Evolutionary conservation across 2,888 invertebrate genomes (phyloP).

Genomic region (Noctua pronuba): DNA sequence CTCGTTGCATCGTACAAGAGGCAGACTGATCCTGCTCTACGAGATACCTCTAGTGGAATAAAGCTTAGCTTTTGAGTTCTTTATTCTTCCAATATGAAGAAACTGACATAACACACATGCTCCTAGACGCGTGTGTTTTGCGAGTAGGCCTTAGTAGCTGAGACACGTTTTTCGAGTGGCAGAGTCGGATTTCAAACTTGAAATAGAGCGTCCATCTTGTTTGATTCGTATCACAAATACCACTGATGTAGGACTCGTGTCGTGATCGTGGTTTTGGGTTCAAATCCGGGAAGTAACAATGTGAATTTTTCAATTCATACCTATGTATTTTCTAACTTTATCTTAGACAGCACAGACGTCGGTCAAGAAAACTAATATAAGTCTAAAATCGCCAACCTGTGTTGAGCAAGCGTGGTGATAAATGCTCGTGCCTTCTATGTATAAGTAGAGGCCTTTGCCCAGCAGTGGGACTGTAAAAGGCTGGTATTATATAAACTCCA

Average conservation of each 20-base stretch:
- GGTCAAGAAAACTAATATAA: too few relatives aligned
- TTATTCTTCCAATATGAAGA: too few relatives aligned
- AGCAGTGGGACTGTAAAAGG: neutral
- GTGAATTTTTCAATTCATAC: too few relatives aligned
- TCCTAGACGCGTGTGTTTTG: neutral
- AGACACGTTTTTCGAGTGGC: neutral
- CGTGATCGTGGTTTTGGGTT: too few relatives aligned
- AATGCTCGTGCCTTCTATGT: neutral
- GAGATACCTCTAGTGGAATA: neutral
- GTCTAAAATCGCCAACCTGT: neutral
- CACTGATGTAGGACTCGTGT: neutral
- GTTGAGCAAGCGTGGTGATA: neutral
- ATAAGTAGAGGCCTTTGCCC: neutral
- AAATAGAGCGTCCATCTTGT: neutral
- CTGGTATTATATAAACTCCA: neutral
- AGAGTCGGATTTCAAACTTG: too few relatives aligned
- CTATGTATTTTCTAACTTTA: too few relatives aligned
- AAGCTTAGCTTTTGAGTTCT: neutral
- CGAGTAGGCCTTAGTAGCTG: neutral
- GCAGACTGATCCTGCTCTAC: constrained; percentile 6
- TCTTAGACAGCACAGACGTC: too few relatives aligned
- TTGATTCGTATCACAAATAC: neutral
- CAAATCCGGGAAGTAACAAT: too few relatives aligned
- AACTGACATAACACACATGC: neutral
- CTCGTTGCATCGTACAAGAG: constrained; percentile 13